phyloP scores from a whole-genome alignment of 2,797 vertebrate species.

The Platyrinchus mystaceus region DNA sequence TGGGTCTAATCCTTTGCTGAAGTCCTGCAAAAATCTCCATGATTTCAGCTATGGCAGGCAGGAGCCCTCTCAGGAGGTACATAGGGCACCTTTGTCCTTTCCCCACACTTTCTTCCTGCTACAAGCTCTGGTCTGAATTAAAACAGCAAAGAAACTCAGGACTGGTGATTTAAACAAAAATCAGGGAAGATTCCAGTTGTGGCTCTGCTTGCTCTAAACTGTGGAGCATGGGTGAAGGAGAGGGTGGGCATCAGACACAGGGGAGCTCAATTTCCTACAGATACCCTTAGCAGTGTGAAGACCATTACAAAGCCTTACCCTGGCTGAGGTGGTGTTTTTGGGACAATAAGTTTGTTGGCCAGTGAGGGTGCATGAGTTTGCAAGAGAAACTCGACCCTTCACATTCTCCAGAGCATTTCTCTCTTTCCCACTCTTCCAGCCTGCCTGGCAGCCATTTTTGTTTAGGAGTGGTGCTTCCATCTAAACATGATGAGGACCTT shows the following conservation, averaged over 20 bases:
- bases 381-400: fast-evolving
- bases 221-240: fast-evolving
- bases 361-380: background rate
- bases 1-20: background rate
- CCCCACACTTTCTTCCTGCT: background rate
- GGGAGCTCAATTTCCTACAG: background rate
- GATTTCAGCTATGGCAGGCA: background rate
- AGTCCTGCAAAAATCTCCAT: background rate
- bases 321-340: background rate
- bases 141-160: background rate
- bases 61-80: background rate
- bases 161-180: background rate
- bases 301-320: background rate
- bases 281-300: background rate
- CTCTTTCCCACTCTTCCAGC: background rate
- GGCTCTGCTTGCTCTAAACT: background rate
- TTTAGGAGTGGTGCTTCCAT: background rate
- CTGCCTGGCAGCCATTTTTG: background rate
- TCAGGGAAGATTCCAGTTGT: background rate
- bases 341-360: fast-evolving
- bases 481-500: background rate
- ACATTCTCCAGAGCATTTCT: fast-evolving
- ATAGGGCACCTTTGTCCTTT: background rate
- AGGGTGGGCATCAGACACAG: background rate
- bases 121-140: background rate